Base-by-base conservation (phyloP, 2,888 invertebrate genomes). In the Protophormia terraenovae region DNA sequence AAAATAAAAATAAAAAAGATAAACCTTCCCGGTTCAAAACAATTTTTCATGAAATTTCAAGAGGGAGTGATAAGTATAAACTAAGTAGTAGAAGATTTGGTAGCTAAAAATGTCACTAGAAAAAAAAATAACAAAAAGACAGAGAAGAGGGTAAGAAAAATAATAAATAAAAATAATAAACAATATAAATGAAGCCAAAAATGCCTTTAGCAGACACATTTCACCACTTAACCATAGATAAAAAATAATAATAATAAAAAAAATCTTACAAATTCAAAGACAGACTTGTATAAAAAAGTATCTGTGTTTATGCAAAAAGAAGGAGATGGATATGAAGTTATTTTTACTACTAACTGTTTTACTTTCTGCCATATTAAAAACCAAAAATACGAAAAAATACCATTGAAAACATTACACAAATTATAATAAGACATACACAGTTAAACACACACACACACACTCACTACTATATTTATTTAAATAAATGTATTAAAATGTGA, bases 121-220 rank as follows among this genome's bases (percentile, higher is more conserved):
- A 50, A n/a, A n/a, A n/a, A 53, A 53, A 3, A 0, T 32, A 45
- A 22, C 10, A 35, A 66, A 78, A 47, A 35, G 32, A 53, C 50
- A 22, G 12, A 64, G 27, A 47, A 60, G 29, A 67, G 53, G 22
- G 41, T 53, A 47, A 50, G 10, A 38, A 64, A 75, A 53, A 67
- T 41, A 62, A 81, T 73, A 77, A 84, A 75, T 76, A 75, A 75
- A 78, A 78, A 71, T 58, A 75, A 75, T 75, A 81, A 77, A 84
- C 53, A 73, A 69, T 64, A 73, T 58, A 82, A 82, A 82, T 82
- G 78, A 79, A 85, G 71, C 47, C 78, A 82, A 66, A 85, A 78
- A 66, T 82, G 82, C 69, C 78, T 79, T 85, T 16, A 66, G 82
- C 78, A 75, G 78, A 45, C 64, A 85, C 58, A 66, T 78, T 82